Conservation (phyloP, 2,797 vertebrate species). For the Australoheros facetus region DNA sequence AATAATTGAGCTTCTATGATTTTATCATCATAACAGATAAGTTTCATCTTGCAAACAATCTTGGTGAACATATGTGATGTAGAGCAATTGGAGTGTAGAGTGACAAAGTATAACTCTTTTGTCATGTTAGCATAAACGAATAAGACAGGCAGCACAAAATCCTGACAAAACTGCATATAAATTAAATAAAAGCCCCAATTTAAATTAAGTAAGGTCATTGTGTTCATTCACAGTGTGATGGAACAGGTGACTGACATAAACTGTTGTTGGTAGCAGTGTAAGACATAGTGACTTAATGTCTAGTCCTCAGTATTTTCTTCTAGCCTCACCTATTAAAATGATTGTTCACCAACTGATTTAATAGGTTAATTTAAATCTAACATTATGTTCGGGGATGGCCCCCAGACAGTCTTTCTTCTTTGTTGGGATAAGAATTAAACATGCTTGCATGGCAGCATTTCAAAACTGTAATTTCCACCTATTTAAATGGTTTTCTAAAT, state of each 20-base stretch:
- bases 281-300: background rate
- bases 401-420: background rate
- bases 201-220: background rate
- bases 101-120: background rate
- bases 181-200: background rate
- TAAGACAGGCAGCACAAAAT: background rate
- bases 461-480: slow-evolving; percentile 7
- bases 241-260: slow-evolving; percentile 4
- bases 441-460: background rate
- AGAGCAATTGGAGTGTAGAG: no score
- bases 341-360: background rate
- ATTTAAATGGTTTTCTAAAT: background rate
- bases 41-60: no score
- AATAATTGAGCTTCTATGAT: no score
- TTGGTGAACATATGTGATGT: no score
- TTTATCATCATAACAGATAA: no score
- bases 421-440: background rate
- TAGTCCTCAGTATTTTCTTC: background rate
- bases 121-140: background rate
- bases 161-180: background rate
- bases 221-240: background rate
- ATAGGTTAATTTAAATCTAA: background rate
- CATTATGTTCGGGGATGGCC: background rate
- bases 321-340: background rate
- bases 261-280: background rate